Evolutionary conservation across 2,888 invertebrate genomes (phyloP).

Genomic region (Creontiades dilutus): DNA sequence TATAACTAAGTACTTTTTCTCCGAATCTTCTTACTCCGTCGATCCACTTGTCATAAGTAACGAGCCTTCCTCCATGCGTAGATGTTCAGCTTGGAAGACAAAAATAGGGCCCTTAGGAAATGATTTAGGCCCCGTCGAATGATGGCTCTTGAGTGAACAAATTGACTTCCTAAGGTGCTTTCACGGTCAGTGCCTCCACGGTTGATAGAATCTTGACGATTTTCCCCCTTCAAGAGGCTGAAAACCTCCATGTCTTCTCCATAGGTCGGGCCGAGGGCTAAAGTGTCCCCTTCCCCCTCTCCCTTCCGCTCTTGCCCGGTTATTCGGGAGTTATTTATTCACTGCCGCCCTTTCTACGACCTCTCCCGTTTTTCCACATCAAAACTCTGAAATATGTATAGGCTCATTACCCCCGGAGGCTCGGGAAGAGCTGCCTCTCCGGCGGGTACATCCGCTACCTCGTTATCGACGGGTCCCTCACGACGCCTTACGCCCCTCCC

Average conservation of each 20-base stretch:
- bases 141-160: neutral
- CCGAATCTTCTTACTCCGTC: no score
- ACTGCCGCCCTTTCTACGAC: neutral
- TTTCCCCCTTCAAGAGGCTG: slow-evolving; percentile 4
- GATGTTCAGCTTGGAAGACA: no score
- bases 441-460: neutral
- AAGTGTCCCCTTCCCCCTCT: neutral
- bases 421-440: neutral
- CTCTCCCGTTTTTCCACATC: neutral
- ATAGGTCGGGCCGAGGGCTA: neutral
- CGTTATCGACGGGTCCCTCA: slow-evolving; percentile 27
- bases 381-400: slow-evolving; percentile 49
- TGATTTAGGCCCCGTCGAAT: neutral
- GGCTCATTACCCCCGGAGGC: slow-evolving; percentile 28
- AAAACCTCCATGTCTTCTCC: neutral
- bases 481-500: neutral
- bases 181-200: neutral
- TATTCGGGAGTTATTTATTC: slow-evolving; percentile 7
- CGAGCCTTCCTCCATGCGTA: no score
- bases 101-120: neutral
- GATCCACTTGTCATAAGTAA: no score
- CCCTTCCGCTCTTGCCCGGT: neutral
- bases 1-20: no score
- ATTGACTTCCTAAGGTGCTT: slow-evolving; percentile 32
- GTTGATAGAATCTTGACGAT: slow-evolving; percentile 30